Base-by-base conservation (phyloP, 2,113 vertebrate species). In the Oryzias celebensis region DNA sequence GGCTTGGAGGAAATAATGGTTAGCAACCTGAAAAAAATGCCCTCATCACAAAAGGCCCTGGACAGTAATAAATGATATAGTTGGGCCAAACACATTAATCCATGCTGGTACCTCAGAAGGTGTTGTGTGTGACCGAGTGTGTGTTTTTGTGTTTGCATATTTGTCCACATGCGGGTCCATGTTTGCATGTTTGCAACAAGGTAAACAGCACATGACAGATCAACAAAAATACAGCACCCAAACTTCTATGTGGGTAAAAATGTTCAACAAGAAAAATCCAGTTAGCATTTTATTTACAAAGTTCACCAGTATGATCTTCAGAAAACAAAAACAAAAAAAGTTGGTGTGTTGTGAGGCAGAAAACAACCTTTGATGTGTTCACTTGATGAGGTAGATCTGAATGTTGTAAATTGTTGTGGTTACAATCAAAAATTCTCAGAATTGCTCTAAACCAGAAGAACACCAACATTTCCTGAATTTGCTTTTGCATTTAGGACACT, bases 21-120 rank as follows among this genome's bases (percentile, higher is more conserved):
- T 85, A 85, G 82, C 75, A 87, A 88, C 84, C 82, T 90, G 85
- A 88, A 86, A 88, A 86, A 88, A 88, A 90, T 88, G 88, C 77
- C 78, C 78, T 87, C 83, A 84, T 87, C 83, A 87, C 80, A 86
- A 87, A 90, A 88, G 83, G 71, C 78, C 77, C 80, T 76, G 22
- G 78, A 89, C 85, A 81, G 73, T 84, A 87, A 88, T 85, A 88
- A 88, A 88, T 88, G 86, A 87, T 87, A 87, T 83, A 68, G 85
- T 81, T 77, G 73, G 75, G 71, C 61, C 68, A 81, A 82, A 78
- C 80, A 72, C 82, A 88, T 90, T 88, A 85, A 86, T 85, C 82
- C 75, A 80, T 28, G 70, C 45, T 15, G 1, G 36, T 55, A 24
- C 73, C 36, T 69, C 65, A 15, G 64, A 47, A 64, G 28, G 55